Evolutionary conservation across 2,113 vertebrate genomes (phyloP).

Genomic region (Phoenicopterus ruber): DNA sequence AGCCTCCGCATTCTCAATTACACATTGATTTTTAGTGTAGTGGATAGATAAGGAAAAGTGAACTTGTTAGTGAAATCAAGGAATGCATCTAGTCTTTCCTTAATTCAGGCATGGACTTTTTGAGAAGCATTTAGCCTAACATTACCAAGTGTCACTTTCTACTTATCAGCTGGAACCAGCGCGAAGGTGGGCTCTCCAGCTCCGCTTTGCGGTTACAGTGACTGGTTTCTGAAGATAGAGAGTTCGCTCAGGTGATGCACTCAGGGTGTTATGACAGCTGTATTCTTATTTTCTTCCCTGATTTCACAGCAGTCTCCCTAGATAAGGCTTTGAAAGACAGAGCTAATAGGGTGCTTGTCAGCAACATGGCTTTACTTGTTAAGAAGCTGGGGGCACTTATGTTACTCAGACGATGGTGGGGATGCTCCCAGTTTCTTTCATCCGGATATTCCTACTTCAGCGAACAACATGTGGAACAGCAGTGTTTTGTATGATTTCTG

Average conservation of each 20-base stretch:
- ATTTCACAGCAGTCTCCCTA: slow-evolving; percentile 38
- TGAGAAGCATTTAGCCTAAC: slow-evolving; percentile 8
- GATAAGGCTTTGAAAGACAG: slow-evolving; percentile 60
- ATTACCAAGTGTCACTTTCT: slow-evolving; percentile 15
- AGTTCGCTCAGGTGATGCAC: slow-evolving; percentile 23
- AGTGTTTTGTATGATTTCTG: background rate
- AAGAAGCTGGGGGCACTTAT: background rate
- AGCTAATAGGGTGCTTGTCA: slow-evolving; percentile 40
- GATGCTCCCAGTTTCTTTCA: background rate
- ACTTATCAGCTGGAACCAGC: background rate
- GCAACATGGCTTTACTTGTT: background rate
- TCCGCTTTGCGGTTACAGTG: background rate
- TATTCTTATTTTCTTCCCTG: slow-evolving; percentile 34
- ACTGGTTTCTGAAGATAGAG: slow-evolving; percentile 35
- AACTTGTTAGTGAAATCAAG: slow-evolving; percentile 34
- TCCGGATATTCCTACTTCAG: background rate
- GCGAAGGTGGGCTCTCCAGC: background rate
- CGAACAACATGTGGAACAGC: background rate
- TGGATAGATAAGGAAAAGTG: slow-evolving; percentile 35
- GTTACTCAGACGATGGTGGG: background rate
- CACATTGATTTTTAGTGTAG: slow-evolving; percentile 33
- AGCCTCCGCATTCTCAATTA: background rate
- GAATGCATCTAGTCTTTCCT: slow-evolving; percentile 7
- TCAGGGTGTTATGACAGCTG: slow-evolving; percentile 46
- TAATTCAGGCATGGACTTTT: slow-evolving; percentile 2